A percentile compares a stretch with the other conserved stretches of the same genome.
Evolutionary conservation across 2,113 vertebrate species (phyloP).

Genomic region (Rhagologus leucostigma): DNA sequence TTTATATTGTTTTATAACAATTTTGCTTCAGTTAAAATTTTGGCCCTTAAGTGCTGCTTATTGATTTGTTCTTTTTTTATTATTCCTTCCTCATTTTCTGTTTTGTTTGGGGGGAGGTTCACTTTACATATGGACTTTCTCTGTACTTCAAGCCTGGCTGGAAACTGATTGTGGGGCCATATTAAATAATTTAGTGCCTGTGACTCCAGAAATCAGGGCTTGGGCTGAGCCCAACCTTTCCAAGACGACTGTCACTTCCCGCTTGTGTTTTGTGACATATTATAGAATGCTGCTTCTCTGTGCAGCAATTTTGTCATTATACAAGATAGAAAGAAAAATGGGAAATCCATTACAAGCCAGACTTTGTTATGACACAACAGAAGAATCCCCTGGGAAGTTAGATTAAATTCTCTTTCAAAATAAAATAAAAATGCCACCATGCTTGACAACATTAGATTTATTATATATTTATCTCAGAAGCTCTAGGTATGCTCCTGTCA

Average conservation of each 20-base stretch:
- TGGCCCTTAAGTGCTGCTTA: not conserved
- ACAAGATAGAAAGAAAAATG: slow-evolving; percentile 60
- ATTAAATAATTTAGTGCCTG: not conserved
- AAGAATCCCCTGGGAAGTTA: slow-evolving; percentile 64
- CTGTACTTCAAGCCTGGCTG: not conserved
- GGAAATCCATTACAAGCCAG: slow-evolving; percentile 66
- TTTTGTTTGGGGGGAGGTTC: not conserved
- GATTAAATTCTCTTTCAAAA: slow-evolving; percentile 67
- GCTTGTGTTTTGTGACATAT: slow-evolving; percentile 30
- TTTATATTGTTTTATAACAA: not conserved
- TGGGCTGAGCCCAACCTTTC: slow-evolving; percentile 2
- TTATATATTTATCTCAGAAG: slow-evolving; percentile 31
- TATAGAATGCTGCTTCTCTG: slow-evolving; percentile 54
- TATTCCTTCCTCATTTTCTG: not conserved
- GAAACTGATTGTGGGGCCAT: not conserved
- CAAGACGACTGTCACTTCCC: not conserved
- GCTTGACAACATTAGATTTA: slow-evolving; percentile 48
- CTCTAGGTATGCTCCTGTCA: slow-evolving; percentile 6
- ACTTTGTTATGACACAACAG: slow-evolving; percentile 71
- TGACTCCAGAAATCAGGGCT: not conserved
- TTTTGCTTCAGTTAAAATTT: not conserved
- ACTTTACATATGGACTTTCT: not conserved
- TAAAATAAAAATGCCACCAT: slow-evolving; percentile 67
- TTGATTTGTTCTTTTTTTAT: not conserved
- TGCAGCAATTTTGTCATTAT: slow-evolving; percentile 71